Base-by-base conservation (phyloP, 2,113 vertebrate species). In the Hypomesus transpacificus region DNA sequence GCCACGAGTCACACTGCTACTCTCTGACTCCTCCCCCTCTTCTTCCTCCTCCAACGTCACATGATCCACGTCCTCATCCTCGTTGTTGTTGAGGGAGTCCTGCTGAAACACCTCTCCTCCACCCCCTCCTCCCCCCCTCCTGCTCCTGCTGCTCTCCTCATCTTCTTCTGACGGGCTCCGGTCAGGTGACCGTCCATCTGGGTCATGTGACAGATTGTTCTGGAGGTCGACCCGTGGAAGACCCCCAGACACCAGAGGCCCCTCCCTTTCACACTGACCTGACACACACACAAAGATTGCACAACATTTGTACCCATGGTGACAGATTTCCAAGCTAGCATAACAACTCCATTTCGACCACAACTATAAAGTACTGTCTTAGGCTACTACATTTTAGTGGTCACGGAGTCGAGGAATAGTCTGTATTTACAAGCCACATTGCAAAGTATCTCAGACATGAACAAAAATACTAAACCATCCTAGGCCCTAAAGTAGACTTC, bases 1-100 rank as follows among this genome's bases (percentile, higher is more conserved):
- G 26, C 87, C 84, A 56, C 76, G 50, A 76, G 85, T 86, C 59
- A 78, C 59, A 75, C 74, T 80, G 50, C 82, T 87, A 81, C 20
- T 79, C 87, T 77, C 87, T 0, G 86, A 88, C 53, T 82, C 87
- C 6, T 82, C 89, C 57, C 83, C 82, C 17, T 83, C 84, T 3
- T 77, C 88, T 46, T 46, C 39, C 5, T 80, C 88, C 76, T 82
- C 87, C 88, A 88, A 86, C 62, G 75, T 70, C 69, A 88, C 88
- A 72, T 89, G 83, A 20, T 78, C 65, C 26, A 87, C 87, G 22
- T 88, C 87, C 46, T 84, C 79, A 31, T 80, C 78, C 50, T 14
- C 79, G 77, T 39, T 26, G 39, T 46, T 46, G 39, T 46, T 46
- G 39, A 46, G 39, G 39, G 39, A 46, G 39, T 46, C 39, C 64